Evolutionary conservation across 1,140 invertebrate genomes (phyloP).

Genomic region (Brachionus sp.): DNA sequence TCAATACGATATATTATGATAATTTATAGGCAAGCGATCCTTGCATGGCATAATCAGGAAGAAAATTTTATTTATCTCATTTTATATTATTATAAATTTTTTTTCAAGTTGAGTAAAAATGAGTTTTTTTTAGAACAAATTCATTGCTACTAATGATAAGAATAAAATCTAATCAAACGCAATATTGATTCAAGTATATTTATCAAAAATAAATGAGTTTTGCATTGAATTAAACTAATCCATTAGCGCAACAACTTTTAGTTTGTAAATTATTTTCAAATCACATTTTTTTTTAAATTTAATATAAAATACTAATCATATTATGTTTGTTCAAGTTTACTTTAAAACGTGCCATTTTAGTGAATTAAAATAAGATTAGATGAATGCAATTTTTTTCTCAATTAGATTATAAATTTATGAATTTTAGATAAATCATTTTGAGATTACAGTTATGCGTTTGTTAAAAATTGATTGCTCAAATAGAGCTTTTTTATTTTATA

Average conservation of each 20-base stretch:
- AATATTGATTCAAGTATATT: not conserved
- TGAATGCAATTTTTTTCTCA: not conserved
- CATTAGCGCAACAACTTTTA: not conserved
- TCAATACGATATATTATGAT: not conserved
- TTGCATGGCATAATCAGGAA: slow-evolving; percentile 22
- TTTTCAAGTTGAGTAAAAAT: not conserved
- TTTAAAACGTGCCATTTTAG: not conserved
- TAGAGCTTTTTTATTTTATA: too few species aligned
- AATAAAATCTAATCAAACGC: not conserved
- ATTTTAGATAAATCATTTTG: too few species aligned
- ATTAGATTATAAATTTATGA: too few species aligned
- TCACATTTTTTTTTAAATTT: not conserved
- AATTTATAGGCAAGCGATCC: not conserved
- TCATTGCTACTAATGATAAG: not conserved
- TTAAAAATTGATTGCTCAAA: too few species aligned
- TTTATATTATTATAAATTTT: slow-evolving; percentile 5
- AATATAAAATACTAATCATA: not conserved
- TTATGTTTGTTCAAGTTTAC: not conserved
- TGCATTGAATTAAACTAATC: not conserved
- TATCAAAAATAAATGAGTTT: not conserved
- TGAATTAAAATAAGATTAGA: not conserved
- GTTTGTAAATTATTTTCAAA: not conserved
- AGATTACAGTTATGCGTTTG: too few species aligned
- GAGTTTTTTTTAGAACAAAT: not conserved
- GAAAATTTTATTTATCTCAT: slow-evolving; percentile 10